Conservation (phyloP, 2,113 vertebrate species). For the Actenoides lindsayi region DNA sequence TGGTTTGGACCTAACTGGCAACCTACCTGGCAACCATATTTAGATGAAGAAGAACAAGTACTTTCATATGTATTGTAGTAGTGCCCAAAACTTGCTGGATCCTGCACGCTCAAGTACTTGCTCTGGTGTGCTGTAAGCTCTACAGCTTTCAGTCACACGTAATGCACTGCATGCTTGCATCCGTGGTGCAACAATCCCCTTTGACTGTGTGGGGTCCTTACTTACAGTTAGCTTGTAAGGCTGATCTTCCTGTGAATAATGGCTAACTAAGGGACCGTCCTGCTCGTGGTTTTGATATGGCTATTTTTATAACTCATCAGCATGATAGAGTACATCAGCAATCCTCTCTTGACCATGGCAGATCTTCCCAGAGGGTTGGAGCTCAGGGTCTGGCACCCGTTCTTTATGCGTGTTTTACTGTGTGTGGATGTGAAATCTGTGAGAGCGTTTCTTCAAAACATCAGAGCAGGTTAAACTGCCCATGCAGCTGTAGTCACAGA, state of each 20-base stretch:
- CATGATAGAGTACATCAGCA: neutral
- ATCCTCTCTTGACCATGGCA: neutral
- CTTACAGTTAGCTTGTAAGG: neutral
- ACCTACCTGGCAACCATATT: neutral
- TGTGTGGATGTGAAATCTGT: neutral
- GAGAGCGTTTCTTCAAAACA: neutral
- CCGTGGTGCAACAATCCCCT: no score
- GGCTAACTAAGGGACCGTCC: neutral
- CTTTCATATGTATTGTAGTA: neutral
- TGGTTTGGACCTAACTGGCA: neutral
- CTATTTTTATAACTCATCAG: neutral
- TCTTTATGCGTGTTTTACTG: neutral
- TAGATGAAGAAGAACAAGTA: neutral
- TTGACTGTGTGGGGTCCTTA: neutral
- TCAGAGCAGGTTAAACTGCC: neutral
- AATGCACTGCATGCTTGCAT: rapidly evolving
- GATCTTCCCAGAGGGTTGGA: neutral
- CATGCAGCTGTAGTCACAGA: neutral
- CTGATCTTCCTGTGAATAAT: neutral
- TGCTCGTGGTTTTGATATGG: neutral
- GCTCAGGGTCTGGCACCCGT: rapidly evolving
- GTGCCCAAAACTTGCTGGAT: neutral
- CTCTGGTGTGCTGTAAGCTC: neutral
- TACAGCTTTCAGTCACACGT: neutral
- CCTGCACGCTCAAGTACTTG: neutral